phyloP scores from a whole-genome alignment of 2,113 vertebrate genomes.

The Chaenocephalus aceratus region DNA sequence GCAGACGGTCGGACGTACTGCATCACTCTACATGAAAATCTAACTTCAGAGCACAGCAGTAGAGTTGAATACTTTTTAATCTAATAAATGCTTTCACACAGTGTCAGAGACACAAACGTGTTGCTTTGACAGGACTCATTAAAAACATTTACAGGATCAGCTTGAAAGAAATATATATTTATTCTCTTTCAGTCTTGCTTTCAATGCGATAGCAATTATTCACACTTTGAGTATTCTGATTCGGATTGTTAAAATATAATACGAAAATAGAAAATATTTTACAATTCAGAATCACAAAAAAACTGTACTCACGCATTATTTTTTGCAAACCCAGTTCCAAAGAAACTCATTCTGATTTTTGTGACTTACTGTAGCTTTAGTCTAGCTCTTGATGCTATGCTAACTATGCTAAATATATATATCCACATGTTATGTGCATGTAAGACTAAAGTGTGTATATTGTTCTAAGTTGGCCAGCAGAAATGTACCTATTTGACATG shows the following conservation, averaged over 20 bases:
- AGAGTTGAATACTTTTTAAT: constrained; percentile 26
- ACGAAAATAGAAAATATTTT: too few relatives aligned
- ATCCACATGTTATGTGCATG: constrained; percentile 55
- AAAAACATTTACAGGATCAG: constrained; percentile 11
- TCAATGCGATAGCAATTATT: background rate
- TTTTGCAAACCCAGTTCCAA: constrained; percentile 32
- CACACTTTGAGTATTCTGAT: background rate
- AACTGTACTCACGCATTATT: background rate
- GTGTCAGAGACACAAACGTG: constrained; percentile 1
- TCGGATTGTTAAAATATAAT: background rate
- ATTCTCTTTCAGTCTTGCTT: constrained; percentile 3
- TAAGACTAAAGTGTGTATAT: constrained; percentile 28
- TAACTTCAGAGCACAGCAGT: constrained; percentile 27
- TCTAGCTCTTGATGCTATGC: constrained; percentile 36
- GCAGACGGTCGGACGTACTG: constrained; percentile 42
- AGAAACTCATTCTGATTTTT: constrained; percentile 39
- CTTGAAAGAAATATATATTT: constrained; percentile 20
- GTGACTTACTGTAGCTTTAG: constrained; percentile 9
- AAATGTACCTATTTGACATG: constrained; percentile 23
- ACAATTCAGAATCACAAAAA: background rate
- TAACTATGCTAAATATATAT: constrained; percentile 29
- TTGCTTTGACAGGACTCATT: constrained; percentile 12
- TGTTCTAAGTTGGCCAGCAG: background rate
- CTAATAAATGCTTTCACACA: constrained; percentile 5
- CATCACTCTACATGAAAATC: constrained; percentile 43